Percentiles rank a stretch among this genome's conserved stretches.
Conservation (phyloP, 2,797 vertebrate species). For the Enteromius anoplus region DNA sequence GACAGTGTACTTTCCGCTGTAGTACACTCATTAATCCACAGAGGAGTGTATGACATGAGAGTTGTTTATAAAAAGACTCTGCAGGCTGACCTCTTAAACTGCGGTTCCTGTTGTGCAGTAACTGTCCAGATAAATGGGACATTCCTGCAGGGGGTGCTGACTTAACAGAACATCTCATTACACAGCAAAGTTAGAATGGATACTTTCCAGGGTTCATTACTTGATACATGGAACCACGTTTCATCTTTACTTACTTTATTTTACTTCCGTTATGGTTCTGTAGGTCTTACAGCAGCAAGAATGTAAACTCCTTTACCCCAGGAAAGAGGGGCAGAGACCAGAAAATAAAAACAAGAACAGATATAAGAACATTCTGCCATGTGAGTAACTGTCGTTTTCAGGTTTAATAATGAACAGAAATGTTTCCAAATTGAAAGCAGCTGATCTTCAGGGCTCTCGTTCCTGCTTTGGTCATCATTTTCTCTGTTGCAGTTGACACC, state of each 20-base stretch:
- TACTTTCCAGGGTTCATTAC: constrained; percentile 1
- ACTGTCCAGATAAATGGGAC: constrained; percentile 25
- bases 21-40: constrained; percentile 30
- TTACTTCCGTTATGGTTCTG: constrained; percentile 19
- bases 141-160: constrained; percentile 53
- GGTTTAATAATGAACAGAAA: not conserved
- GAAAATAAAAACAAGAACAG: constrained; percentile 91
- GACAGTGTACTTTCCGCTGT: constrained; percentile 8
- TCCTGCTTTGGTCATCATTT: constrained; percentile 19
- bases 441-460: not conserved
- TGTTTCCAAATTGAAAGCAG: not conserved
- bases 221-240: not conserved
- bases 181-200: constrained; percentile 15
- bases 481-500: constrained; percentile 78
- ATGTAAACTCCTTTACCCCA: constrained; percentile 86
- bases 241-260: not conserved
- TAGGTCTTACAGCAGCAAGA: constrained; percentile 91
- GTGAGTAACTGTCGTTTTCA: constrained; percentile 70
- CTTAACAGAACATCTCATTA: constrained; percentile 34
- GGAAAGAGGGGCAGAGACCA: constrained; percentile 86
- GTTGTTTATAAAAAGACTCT: constrained; percentile 42
- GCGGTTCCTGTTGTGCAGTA: constrained; percentile 28
- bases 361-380: constrained; percentile 93
- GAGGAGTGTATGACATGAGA: constrained; percentile 8
- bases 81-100: constrained; percentile 36